phyloP scores from a whole-genome alignment of 37 sponge, comb jelly and placozoan genomes.

The Lycopodina hypogea region DNA sequence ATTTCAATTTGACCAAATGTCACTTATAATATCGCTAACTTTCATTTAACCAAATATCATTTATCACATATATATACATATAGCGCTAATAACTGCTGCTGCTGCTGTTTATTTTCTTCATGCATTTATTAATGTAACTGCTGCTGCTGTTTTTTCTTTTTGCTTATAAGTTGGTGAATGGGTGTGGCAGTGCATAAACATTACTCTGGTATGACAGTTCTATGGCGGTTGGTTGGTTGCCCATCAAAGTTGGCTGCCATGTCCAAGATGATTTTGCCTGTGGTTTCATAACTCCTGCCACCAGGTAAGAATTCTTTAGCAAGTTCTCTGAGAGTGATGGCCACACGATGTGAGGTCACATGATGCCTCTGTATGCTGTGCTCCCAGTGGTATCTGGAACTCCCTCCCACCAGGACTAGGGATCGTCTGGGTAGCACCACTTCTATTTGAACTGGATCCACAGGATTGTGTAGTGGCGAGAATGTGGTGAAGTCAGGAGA shows the following conservation, averaged over 20 bases:
- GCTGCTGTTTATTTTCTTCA: no score
- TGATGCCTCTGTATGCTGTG: conserved; percentile 84
- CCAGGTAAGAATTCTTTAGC: conserved; percentile 56
- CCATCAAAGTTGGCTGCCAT: conserved; percentile 52
- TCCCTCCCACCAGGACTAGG: conserved; percentile 73
- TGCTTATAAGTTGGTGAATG: no score
- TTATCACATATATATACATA: no score
- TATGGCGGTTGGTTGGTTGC: conserved; percentile 35
- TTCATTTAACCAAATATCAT: no score
- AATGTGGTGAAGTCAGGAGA: conserved; percentile 4
- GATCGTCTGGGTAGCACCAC: conserved; percentile 79
- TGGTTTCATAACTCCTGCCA: conserved; percentile 35
- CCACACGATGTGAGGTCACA: conserved; percentile 68
- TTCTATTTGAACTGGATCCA: conserved; percentile 13
- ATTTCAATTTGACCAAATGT: background rate
- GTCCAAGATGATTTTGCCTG: conserved; percentile 53
- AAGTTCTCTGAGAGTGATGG: conserved; percentile 88
- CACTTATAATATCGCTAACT: background rate
- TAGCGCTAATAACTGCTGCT: no score
- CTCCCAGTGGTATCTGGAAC: conserved; percentile 77
- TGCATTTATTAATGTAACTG: no score
- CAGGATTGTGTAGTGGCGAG: no score
- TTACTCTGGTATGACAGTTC: background rate
- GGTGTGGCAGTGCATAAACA: no score
- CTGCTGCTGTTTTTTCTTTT: no score